phyloP scores from a whole-genome alignment of 2,797 vertebrate species.

The Mionectes olivaceus region DNA sequence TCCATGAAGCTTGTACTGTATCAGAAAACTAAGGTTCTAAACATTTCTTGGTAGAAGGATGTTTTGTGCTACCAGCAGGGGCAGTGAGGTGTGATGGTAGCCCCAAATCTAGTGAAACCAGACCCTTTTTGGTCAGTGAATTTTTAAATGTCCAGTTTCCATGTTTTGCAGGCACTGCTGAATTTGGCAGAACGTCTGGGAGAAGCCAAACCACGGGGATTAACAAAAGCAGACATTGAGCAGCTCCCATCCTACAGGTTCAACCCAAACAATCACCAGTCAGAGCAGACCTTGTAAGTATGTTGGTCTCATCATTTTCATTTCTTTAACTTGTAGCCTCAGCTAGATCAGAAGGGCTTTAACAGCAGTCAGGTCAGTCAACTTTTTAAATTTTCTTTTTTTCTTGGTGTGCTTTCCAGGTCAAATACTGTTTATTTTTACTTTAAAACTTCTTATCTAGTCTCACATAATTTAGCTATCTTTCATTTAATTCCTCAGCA shows the following conservation, averaged over 20 bases:
- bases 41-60: background rate
- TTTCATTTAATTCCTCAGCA: background rate
- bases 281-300: slow-evolving; percentile 96
- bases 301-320: background rate
- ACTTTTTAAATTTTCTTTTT: background rate
- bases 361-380: background rate
- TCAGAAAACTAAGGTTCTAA: background rate
- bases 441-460: background rate
- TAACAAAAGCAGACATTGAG: slow-evolving; percentile 96
- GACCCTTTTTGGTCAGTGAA: background rate
- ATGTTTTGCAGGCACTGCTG: slow-evolving; percentile 86
- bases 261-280: slow-evolving; percentile 97
- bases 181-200: slow-evolving; percentile 96
- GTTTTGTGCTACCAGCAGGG: background rate
- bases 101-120: background rate
- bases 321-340: background rate
- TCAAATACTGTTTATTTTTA: background rate
- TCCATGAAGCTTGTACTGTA: background rate
- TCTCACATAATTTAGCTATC: background rate
- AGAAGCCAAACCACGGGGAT: slow-evolving; percentile 94
- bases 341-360: background rate
- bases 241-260: slow-evolving; percentile 97
- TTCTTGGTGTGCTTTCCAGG: background rate
- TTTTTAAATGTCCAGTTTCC: background rate
- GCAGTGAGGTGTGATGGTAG: background rate